A percentile compares a stretch with the other conserved stretches of the same genome.
phyloP scores from a whole-genome alignment of 2,797 vertebrate genomes.

The Glossophaga mutica region DNA sequence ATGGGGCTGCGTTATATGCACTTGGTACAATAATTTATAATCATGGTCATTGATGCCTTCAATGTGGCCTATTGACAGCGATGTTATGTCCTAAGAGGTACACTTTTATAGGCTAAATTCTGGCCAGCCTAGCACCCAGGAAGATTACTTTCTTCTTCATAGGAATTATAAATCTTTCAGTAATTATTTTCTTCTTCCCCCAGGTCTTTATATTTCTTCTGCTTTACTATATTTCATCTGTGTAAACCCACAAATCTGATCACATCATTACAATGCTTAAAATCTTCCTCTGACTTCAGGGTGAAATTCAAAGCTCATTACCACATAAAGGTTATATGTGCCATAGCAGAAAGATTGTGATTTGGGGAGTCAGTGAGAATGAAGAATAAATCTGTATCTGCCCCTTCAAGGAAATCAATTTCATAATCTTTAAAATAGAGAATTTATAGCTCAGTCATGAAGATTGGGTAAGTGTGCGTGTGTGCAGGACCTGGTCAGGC shows the following conservation, averaged over 20 bases:
- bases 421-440: neutral
- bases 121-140: neutral
- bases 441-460: neutral
- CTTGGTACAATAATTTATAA: neutral
- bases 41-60: neutral
- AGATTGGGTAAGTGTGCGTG: neutral
- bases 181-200: slow-evolving; percentile 45
- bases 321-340: slow-evolving; percentile 52
- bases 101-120: neutral
- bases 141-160: slow-evolving; percentile 32
- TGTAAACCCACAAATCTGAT: slow-evolving; percentile 45
- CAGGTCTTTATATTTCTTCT: slow-evolving; percentile 40
- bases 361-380: neutral
- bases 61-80: neutral
- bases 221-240: slow-evolving; percentile 40
- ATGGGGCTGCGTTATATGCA: neutral
- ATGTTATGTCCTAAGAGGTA: neutral
- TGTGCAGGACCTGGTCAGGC: fast-evolving
- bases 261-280: slow-evolving; percentile 29
- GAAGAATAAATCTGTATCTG: neutral
- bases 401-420: neutral
- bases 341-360: neutral
- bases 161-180: slow-evolving; percentile 48
- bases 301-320: slow-evolving; percentile 56
- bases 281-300: slow-evolving; percentile 43